Base-by-base conservation (phyloP, 2,797 vertebrate genomes). In the Tolypeutes matacus region DNA sequence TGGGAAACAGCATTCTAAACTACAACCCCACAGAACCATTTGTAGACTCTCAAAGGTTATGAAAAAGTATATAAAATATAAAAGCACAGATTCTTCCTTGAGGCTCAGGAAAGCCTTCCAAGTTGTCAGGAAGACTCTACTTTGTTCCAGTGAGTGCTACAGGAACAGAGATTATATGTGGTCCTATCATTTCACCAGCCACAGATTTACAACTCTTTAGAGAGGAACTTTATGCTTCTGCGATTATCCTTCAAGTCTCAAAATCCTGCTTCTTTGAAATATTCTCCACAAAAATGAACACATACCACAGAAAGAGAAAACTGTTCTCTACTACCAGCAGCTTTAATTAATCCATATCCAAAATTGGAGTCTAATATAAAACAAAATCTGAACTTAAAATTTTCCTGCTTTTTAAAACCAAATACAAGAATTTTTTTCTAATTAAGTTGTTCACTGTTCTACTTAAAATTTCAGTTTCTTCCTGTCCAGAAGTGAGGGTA, bases 381-480 rank as follows among this genome's bases (percentile, higher is more conserved):
- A 87, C 13, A 81, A 70, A 94, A 83, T 73, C 69, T 86, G 34
- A 95, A 87, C 53, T 69, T 58, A 27, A 18, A 60, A 75, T 65
- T 93, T 87, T 65, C 39, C 51, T 77, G 81, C 3, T 23, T 56
- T 70, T 92, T 89, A 95, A 92, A 92, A 75, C 42, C 72, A 95
- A 93, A 91, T 58, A 64, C 13, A 65, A 70, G 10, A 13, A 10
- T 70, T 20, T 72, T 11, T 23, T 72, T 72, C 39, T 56, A 56
- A 91, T 80, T 76, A 89, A 73, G 21, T 23, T 90, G 36, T 81
- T 88, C 81, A 76, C 15, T 70, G 10, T 15, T 53, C 31, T 31
- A 36, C 36, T 85, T 86, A 92, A 90, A 91, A 84, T 84, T 83
- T 93, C 39, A 81, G 49, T n/a, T 81, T 94, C 67, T 84, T 96